phyloP scores from a whole-genome alignment of 2,113 vertebrate species.

The Toxotes chatareus region DNA sequence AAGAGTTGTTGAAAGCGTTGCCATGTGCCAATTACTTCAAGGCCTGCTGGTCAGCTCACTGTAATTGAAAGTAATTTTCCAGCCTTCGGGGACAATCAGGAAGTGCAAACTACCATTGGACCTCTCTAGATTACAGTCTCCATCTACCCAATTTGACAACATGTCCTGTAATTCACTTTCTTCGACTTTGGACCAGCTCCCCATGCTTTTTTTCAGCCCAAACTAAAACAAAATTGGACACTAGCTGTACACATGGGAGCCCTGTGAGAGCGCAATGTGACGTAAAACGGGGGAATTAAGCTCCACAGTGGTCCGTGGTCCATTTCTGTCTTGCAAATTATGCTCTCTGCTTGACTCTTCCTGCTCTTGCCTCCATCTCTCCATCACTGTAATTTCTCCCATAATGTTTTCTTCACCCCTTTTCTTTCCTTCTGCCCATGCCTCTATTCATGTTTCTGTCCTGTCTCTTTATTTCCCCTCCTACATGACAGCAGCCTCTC shows the following conservation, averaged over 20 bases:
- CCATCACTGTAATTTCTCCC: conserved; percentile 45
- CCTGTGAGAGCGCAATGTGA: conserved; percentile 40
- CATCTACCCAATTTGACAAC: conserved; percentile 28
- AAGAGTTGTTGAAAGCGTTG: conserved; percentile 65
- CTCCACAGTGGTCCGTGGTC: conserved; percentile 35
- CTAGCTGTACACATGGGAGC: conserved; percentile 28
- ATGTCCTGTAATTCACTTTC: conserved; percentile 10
- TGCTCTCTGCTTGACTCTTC: conserved; percentile 55
- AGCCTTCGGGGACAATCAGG: conserved; percentile 47
- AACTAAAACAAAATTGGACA: conserved; percentile 26
- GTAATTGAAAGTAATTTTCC: conserved; percentile 65
- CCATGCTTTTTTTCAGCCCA: not conserved
- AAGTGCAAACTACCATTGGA: conserved; percentile 37
- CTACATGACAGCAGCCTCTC: not conserved
- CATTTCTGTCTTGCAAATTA: conserved; percentile 55
- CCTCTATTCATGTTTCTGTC: not conserved
- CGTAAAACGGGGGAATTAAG: conserved; percentile 38
- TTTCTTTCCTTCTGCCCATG: conserved; percentile 16
- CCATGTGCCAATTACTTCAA: conserved; percentile 72
- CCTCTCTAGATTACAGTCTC: conserved; percentile 34
- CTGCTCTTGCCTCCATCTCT: conserved; percentile 33
- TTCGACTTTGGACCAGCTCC: conserved; percentile 6
- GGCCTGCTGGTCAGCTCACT: conserved; percentile 56
- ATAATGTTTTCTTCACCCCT: conserved; percentile 23
- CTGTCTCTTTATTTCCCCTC: conserved; percentile 24